phyloP scores from a whole-genome alignment of 2,113 vertebrate species.

The Mugil cephalus region DNA sequence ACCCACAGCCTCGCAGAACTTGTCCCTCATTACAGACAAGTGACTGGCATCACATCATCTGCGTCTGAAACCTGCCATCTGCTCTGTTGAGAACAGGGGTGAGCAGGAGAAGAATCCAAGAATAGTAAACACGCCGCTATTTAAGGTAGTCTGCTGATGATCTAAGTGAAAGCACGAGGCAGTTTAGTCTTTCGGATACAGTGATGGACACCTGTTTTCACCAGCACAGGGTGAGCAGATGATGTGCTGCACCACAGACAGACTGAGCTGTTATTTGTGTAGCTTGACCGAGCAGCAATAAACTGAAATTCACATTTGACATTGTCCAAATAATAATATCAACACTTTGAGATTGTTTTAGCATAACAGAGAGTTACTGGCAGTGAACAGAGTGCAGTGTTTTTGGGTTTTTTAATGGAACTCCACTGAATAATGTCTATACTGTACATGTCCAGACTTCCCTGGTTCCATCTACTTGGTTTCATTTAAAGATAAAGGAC shows the following conservation, averaged over 20 bases:
- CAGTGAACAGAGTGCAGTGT: neutral
- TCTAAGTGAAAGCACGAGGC: no score
- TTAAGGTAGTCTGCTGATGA: neutral
- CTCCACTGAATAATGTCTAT: neutral
- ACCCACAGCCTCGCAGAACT: neutral
- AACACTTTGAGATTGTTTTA: neutral
- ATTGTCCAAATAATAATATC: neutral
- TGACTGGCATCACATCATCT: slow-evolving; percentile 1
- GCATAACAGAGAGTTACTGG: neutral
- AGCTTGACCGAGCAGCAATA: neutral
- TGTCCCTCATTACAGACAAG: slow-evolving; percentile 4
- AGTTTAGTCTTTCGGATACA: neutral
- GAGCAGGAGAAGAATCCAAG: neutral
- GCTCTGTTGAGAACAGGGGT: neutral
- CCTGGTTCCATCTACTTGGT: slow-evolving; percentile 44
- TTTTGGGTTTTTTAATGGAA: slow-evolving; percentile 3
- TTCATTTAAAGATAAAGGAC: slow-evolving; percentile 59
- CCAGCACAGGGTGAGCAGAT: neutral
- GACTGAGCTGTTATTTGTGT: neutral
- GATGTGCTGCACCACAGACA: neutral
- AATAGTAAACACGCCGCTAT: neutral
- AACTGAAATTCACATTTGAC: neutral
- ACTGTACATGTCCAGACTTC: slow-evolving; percentile 18
- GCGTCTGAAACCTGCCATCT: slow-evolving; percentile 33
- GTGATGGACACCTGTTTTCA: neutral